phyloP scores from a whole-genome alignment of 2,113 vertebrate species.

The Hemicordylus capensis region DNA sequence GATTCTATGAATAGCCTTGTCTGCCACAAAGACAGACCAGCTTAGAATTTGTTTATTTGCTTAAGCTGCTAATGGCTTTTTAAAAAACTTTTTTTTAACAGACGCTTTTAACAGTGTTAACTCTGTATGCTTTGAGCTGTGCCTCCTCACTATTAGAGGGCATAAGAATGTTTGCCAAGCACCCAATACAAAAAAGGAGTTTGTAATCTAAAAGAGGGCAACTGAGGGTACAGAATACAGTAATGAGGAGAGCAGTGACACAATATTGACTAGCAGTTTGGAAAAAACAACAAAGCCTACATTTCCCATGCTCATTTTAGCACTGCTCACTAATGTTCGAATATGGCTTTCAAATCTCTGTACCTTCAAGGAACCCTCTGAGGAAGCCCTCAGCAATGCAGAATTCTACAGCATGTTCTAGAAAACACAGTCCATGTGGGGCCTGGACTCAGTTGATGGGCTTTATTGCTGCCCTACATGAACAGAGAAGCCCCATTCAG shows the following conservation, averaged over 20 bases:
- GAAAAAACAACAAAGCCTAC: neutral
- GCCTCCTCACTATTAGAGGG: neutral
- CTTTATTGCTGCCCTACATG: neutral
- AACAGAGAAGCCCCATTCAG: too few species aligned
- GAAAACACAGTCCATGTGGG: neutral
- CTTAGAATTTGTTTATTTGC: slow-evolving; percentile 5
- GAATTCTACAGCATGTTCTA: neutral
- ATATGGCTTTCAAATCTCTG: neutral
- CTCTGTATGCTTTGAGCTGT: neutral
- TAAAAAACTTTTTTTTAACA: neutral
- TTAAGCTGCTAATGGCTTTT: neutral
- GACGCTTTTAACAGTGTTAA: neutral
- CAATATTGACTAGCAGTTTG: neutral
- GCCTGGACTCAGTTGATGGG: neutral
- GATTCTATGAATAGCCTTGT: neutral
- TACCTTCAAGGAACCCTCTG: neutral
- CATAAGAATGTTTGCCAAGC: slow-evolving; percentile 2
- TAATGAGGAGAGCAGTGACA: neutral
- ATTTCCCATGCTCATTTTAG: neutral
- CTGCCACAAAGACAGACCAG: neutral
- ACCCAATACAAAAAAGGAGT: neutral
- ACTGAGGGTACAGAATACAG: neutral
- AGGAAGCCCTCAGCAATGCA: neutral
- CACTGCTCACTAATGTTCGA: neutral
- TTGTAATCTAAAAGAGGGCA: neutral